These are phyloP conservation scores for Sapayoa aenigma DNA, from an alignment of 2,113 vertebrate species.

Conservation along the genomic window DNA sequence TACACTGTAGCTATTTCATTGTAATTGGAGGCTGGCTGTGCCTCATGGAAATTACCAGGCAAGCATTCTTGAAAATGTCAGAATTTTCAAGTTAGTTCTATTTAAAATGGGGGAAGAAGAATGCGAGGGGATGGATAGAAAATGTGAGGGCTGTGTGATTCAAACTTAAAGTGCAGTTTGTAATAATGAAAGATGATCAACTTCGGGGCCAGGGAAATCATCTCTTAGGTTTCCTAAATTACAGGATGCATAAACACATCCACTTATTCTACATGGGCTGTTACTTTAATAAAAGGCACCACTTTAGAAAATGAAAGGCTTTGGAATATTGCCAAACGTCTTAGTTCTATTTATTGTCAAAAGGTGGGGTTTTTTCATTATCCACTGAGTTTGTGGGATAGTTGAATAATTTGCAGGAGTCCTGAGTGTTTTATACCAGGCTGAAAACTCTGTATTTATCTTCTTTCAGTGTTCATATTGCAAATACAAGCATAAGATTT, in stretches of 20 bases:
- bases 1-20: conserved; percentile 12
- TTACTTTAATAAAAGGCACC: conserved; percentile 46
- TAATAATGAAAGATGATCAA: conserved; percentile 12
- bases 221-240: conserved; percentile 46
- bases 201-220: neutral
- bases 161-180: neutral
- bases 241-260: conserved; percentile 36
- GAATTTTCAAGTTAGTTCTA: conserved; percentile 33
- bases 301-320: conserved; percentile 54
- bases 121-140: neutral
- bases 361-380: neutral
- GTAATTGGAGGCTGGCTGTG: conserved; percentile 34
- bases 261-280: conserved; percentile 6
- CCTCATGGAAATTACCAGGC: conserved; percentile 22
- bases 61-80: conserved; percentile 25
- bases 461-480: neutral
- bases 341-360: conserved; percentile 16
- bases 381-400: neutral
- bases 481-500: neutral
- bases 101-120: conserved; percentile 4
- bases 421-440: neutral
- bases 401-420: conserved; percentile 28
- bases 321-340: conserved; percentile 6
- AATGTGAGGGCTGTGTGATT: neutral
- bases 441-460: neutral